These are phyloP conservation scores for Eriosoma lanigerum DNA, from an alignment of 1,140 invertebrate species.

Conservation along the genomic window DNA sequence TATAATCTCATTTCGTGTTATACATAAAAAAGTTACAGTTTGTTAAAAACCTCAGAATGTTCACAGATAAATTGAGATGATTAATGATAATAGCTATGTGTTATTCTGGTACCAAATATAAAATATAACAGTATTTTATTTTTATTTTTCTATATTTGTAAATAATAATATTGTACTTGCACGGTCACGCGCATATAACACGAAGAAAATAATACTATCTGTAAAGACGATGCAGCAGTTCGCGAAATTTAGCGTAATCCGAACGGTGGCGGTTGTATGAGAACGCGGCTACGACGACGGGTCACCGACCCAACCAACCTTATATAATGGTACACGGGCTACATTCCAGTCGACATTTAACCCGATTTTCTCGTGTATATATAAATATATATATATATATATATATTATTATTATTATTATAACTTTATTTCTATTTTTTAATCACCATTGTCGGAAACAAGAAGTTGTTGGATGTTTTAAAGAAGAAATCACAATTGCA, in stretches of 20 bases:
- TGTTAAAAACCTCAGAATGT: too few species aligned
- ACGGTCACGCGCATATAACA: too few species aligned
- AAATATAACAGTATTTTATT: too few species aligned
- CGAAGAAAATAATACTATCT: too few species aligned
- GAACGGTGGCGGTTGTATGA: neutral
- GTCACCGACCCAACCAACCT: constrained; percentile 30
- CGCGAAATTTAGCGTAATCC: neutral
- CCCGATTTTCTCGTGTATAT: constrained; percentile 23
- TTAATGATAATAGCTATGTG: too few species aligned
- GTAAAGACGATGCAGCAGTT: too few species aligned
- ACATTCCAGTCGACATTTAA: constrained; percentile 41
- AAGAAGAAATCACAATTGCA: neutral
- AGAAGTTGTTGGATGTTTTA: neutral
- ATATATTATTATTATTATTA: constrained; percentile 1
- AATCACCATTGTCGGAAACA: neutral
- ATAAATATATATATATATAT: too few species aligned
- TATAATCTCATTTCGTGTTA: too few species aligned
- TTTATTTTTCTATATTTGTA: too few species aligned
- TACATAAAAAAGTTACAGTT: too few species aligned
- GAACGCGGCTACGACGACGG: neutral
- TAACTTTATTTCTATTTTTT: neutral
- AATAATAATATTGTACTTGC: neutral
- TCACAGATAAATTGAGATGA: too few species aligned
- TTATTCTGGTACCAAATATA: too few species aligned
- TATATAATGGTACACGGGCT: neutral